These are phyloP conservation scores for Sycophaga agraensis DNA, from an alignment of 1,140 invertebrate species.

Conservation along the genomic window DNA sequence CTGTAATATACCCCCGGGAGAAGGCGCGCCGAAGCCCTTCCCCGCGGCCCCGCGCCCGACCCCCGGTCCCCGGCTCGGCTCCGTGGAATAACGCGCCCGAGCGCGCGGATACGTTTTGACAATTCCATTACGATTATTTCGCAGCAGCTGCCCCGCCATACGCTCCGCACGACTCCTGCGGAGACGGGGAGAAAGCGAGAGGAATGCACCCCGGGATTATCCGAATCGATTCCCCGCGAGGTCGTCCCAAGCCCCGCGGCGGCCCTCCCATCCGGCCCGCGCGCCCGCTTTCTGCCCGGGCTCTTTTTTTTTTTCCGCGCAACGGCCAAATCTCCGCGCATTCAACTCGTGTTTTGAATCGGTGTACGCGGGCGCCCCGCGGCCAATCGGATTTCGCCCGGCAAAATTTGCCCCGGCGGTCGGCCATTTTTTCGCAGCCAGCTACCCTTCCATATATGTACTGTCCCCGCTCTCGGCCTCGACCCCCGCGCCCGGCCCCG, in stretches of 20 bases:
- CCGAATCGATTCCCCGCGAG: conserved; percentile 23
- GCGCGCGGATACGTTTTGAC: conserved; percentile 46
- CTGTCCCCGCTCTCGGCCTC: too few relatives aligned
- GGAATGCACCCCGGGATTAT: conserved; percentile 20
- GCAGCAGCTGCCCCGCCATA: too few relatives aligned
- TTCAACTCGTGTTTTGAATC: conserved; percentile 27
- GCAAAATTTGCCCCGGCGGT: too few relatives aligned
- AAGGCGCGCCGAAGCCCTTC: conserved; percentile 39
- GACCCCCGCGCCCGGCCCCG: too few relatives aligned
- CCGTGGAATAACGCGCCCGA: conserved; percentile 47
- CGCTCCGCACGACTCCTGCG: too few relatives aligned
- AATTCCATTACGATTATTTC: conserved; percentile 54
- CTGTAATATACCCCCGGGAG: conserved; percentile 48
- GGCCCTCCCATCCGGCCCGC: not conserved
- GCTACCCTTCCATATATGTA: too few relatives aligned
- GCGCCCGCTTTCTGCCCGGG: not conserved
- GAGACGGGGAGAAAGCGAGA: not conserved
- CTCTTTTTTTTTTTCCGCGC: not conserved
- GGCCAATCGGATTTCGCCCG: conserved; percentile 3
- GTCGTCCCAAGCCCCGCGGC: not conserved
- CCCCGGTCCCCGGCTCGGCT: conserved; percentile 25
- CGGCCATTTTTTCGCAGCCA: too few relatives aligned
- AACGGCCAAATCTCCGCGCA: conserved; percentile 15
- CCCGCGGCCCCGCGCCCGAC: conserved; percentile 17
- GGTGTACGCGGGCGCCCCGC: not conserved